These are phyloP conservation scores for Brachylomia viminalis DNA, from an alignment of 2,888 invertebrate species.

Conservation along the genomic window DNA sequence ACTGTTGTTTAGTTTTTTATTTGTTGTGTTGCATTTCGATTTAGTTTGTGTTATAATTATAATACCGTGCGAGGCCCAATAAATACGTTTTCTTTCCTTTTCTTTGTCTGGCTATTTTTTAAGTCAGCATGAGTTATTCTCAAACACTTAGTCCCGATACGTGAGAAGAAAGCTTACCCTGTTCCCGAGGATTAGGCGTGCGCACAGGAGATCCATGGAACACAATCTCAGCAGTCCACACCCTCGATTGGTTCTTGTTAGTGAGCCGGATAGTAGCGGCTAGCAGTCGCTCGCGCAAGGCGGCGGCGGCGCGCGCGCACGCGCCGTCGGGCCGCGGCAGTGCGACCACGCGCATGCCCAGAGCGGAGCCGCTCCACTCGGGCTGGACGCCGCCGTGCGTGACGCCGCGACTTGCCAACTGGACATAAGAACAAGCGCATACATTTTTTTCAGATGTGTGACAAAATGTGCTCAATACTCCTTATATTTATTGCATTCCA, in stretches of 20 bases:
- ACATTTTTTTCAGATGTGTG: not conserved
- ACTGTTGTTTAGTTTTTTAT: not conserved
- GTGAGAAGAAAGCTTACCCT: constrained; percentile 87
- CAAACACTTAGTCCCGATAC: not conserved
- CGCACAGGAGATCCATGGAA: constrained; percentile 95
- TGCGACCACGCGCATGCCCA: constrained; percentile 94
- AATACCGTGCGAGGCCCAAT: too few relatives aligned
- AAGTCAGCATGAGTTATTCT: not conserved
- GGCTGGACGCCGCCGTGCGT: constrained; percentile 98
- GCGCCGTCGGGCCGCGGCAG: constrained; percentile 92
- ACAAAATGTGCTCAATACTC: not conserved
- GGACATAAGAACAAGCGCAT: not conserved
- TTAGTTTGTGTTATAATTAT: not conserved
- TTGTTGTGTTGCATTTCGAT: not conserved
- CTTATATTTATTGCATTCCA: not conserved
- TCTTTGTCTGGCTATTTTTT: not conserved
- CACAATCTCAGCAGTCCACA: constrained; percentile 97
- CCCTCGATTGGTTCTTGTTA: constrained; percentile 93
- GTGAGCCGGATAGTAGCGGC: constrained; percentile 96
- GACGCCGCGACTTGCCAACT: constrained; percentile 94
- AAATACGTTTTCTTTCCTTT: not conserved
- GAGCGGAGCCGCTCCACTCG: constrained; percentile 97
- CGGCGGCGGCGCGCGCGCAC: constrained; percentile 90
- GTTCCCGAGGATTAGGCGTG: constrained; percentile 95
- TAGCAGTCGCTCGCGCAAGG: constrained; percentile 94